Percentiles rank a stretch among this genome's conserved stretches.
Evolutionary conservation across 2,797 vertebrate genomes (phyloP).

Genomic region (Syndactyla subalaris): DNA sequence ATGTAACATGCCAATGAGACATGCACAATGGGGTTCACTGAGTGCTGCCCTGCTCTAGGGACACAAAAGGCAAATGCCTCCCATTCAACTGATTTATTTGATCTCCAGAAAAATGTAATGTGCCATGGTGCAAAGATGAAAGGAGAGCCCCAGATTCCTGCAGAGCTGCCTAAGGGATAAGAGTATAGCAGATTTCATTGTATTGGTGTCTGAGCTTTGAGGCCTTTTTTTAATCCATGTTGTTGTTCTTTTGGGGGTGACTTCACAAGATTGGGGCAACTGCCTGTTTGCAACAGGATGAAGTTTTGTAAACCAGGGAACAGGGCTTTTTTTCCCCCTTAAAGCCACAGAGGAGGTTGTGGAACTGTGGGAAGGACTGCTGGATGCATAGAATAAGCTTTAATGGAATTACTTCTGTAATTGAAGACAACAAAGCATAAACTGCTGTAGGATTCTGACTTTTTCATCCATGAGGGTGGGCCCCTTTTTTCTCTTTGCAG

Average conservation of each 20-base stretch:
- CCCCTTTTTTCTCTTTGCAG: rapidly evolving
- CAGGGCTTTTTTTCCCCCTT: neutral
- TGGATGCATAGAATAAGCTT: neutral
- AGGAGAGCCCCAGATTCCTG: neutral
- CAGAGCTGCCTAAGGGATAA: neutral
- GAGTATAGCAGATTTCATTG: neutral
- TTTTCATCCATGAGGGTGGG: neutral
- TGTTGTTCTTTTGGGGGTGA: neutral
- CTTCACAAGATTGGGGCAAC: neutral
- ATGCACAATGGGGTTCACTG: neutral
- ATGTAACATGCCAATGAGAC: rapidly evolving
- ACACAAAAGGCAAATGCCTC: neutral
- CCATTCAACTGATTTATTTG: neutral
- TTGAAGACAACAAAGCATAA: neutral
- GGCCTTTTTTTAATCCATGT: neutral
- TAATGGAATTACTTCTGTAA: neutral
- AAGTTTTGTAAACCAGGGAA: neutral
- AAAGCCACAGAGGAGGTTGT: neutral
- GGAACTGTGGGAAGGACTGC: neutral
- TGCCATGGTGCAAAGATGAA: neutral
- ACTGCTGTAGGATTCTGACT: neutral
- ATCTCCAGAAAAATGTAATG: neutral
- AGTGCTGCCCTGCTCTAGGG: neutral
- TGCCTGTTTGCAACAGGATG: neutral
- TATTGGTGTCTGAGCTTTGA: neutral